Evolutionary conservation across 2,113 vertebrate genomes (phyloP).

Genomic region (Coryphaenoides rupestris): DNA sequence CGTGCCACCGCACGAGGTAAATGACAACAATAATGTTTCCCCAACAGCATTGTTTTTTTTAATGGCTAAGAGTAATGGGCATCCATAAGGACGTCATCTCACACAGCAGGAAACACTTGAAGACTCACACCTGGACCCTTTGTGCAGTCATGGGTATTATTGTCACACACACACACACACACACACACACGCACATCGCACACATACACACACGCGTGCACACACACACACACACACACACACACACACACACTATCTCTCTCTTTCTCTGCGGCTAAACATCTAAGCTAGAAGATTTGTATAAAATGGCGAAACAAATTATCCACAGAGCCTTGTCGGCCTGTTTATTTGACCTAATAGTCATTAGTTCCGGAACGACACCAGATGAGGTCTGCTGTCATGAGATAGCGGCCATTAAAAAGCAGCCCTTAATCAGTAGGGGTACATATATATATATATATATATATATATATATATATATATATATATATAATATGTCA

Average conservation of each 20-base stretch:
- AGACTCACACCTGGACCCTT: neutral
- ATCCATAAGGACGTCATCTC: slow-evolving; percentile 10
- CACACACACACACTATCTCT: too few relatives aligned
- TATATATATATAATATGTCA: slow-evolving; percentile 32
- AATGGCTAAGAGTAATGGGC: neutral
- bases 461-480: slow-evolving; percentile 1
- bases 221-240: too few relatives aligned
- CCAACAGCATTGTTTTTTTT: too few relatives aligned
- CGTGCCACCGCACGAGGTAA: too few relatives aligned
- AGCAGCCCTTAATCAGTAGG: slow-evolving; percentile 31
- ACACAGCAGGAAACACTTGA: slow-evolving; percentile 4
- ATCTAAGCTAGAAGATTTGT: neutral
- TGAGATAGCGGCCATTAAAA: neutral
- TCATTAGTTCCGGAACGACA: slow-evolving; percentile 32
- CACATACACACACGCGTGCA: too few relatives aligned
- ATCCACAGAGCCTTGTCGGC: slow-evolving; percentile 29
- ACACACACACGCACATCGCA: too few relatives aligned
- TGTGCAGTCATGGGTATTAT: slow-evolving; percentile 9
- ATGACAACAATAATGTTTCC: too few relatives aligned
- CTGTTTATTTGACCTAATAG: slow-evolving; percentile 36
- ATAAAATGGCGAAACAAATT: slow-evolving; percentile 15
- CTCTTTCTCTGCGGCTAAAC: too few relatives aligned
- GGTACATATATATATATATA: neutral
- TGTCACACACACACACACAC: too few relatives aligned
- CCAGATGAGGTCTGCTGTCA: slow-evolving; percentile 28